A percentile compares a stretch with the other conserved stretches of the same genome.
phyloP scores from a whole-genome alignment of 2,797 vertebrate species.

The Coendou prehensilis region DNA sequence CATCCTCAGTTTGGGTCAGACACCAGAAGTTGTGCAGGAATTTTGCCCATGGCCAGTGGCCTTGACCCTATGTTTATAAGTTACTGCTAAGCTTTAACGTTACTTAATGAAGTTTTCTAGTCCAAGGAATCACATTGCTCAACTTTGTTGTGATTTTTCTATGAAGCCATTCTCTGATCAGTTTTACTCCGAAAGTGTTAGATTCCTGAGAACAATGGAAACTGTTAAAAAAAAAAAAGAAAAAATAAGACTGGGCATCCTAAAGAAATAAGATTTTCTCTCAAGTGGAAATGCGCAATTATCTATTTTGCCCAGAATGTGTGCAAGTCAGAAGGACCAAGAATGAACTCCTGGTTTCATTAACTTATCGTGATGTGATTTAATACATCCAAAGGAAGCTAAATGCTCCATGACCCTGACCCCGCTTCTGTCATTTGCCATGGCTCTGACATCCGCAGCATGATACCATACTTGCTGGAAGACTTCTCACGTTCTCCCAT shows the following conservation, averaged over 20 bases:
- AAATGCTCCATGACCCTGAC: neutral
- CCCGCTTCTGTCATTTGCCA: neutral
- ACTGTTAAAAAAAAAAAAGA: constrained; percentile 14
- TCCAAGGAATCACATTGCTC: neutral
- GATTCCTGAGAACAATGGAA: constrained; percentile 25
- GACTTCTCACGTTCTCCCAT: neutral
- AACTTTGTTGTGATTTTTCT: neutral
- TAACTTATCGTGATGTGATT: neutral
- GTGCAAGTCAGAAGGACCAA: constrained; percentile 5
- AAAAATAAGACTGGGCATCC: neutral
- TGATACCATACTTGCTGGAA: neutral
- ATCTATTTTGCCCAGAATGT: constrained; percentile 8
- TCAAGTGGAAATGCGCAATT: constrained; percentile 42
- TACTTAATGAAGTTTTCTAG: neutral
- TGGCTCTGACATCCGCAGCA: neutral
- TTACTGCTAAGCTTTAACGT: neutral
- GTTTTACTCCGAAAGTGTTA: constrained; percentile 12
- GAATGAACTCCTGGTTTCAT: neutral
- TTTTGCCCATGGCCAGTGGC: neutral
- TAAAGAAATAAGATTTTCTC: constrained; percentile 37
- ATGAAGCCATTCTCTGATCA: neutral
- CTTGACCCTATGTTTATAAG: neutral
- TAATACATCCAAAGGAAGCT: neutral
- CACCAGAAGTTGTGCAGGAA: neutral
- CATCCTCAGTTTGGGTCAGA: neutral